Conservation (phyloP, 2,888 invertebrate species). For the Chelonus formosanus region DNA sequence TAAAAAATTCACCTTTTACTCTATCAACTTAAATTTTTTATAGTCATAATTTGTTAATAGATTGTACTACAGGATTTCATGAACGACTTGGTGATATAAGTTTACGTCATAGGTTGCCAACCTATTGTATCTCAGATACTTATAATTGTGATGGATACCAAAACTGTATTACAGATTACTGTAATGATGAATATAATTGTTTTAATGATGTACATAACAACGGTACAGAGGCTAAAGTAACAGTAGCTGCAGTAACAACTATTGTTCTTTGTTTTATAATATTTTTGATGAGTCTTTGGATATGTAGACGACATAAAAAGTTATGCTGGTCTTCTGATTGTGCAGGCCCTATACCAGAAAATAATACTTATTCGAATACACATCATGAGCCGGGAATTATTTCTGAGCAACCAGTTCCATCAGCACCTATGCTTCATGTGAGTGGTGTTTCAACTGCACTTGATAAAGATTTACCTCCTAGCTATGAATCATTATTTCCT, state of each 20-base stretch:
- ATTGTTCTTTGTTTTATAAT: conserved; percentile 66
- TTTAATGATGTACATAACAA: conserved; percentile 43
- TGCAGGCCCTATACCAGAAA: conserved; percentile 55
- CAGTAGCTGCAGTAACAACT: conserved; percentile 66
- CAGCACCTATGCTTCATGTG: conserved; percentile 61
- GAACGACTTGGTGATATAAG: conserved; percentile 46
- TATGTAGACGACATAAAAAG: conserved; percentile 65
- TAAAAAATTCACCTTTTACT: background rate
- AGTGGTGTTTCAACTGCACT: conserved; percentile 57
- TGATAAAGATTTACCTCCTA: conserved; percentile 69
- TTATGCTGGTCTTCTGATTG: conserved; percentile 67
- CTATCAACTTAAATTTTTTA: background rate
- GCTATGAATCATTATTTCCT: conserved; percentile 69
- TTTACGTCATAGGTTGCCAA: conserved; percentile 35
- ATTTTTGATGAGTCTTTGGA: conserved; percentile 66
- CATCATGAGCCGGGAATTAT: conserved; percentile 48
- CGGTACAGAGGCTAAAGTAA: conserved; percentile 62
- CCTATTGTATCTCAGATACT: conserved; percentile 63
- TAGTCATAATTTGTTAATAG: conserved; percentile 4
- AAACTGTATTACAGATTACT: conserved; percentile 65
- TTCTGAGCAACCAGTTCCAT: conserved; percentile 51
- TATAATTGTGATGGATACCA: conserved; percentile 65
- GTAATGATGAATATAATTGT: conserved; percentile 66
- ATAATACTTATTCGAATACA: conserved; percentile 44
- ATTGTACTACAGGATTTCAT: background rate